Evolutionary conservation across 2,113 vertebrate genomes (phyloP), one percentile per base, ranked within the genome.

Genomic region (Actenoides hombroni): DNA sequence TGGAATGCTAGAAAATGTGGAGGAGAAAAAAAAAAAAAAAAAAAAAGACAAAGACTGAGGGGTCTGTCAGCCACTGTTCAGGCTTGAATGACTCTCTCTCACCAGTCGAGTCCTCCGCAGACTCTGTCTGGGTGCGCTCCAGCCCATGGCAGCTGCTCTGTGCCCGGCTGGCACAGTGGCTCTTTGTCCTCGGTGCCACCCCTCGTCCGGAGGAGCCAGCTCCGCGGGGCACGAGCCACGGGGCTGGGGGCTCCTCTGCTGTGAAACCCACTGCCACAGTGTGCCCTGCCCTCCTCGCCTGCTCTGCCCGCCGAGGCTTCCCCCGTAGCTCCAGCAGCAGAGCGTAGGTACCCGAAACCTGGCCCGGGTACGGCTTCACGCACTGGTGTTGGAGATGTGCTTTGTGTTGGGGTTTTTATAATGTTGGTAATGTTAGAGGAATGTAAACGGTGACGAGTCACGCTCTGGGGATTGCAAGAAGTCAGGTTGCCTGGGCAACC

Each of bases 401-500:
- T 83, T 79, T 42, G n/a, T 49, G 83, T n/a, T 9, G 14, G 14
- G 20, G 0, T 5, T 33, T 48, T 39, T 57, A 61, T 53, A 46
- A 64, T 26, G 10, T 13, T 56, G 42, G 3, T 63, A 61, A 44
- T 33, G 18, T 33, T 81, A 71, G 73, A 84, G 44, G 71, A 88
- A 70, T 49, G 40, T 65, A 28, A 88, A 53, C 2, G 0, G 40
- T 95, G 76, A 35, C 16, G 83, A 83, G 71, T 70, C 78, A 14
- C 1, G 3, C 88, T 76, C 57, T 91, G 57, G 68, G 74, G 93
- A 93, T 48, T 92, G 37, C n/a, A 87, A 68, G 88, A 92, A 94
- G 61, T 95, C 86, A 94, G 65, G 95, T 96, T 97, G 92, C 96
- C 77, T 94, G 92, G 88, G 92, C 65, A 96, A 93, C 92, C 91